Percentiles rank a stretch among this genome's conserved stretches.
Conservation (phyloP, 1,140 invertebrate genomes). For the Chionoecetes opilio region DNA sequence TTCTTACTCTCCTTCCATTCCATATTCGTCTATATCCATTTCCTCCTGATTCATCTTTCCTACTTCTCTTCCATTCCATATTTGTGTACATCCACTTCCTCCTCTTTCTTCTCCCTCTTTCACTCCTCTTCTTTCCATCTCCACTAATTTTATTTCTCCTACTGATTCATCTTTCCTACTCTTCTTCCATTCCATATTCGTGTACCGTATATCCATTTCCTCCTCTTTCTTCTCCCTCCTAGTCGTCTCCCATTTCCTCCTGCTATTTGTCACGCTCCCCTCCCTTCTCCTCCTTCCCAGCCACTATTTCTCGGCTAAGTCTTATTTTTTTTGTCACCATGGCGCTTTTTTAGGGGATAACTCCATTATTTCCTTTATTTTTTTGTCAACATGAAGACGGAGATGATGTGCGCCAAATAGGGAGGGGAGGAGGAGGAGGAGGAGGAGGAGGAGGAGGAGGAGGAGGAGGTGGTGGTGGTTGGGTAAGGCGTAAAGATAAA, state of each 20-base stretch:
- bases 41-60: not conserved
- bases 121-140: too few relatives aligned
- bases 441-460: conserved; percentile 3
- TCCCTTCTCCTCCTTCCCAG: not conserved
- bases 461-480: too few relatives aligned
- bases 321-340: not conserved
- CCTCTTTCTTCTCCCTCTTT: too few relatives aligned
- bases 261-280: not conserved
- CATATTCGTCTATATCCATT: too few relatives aligned
- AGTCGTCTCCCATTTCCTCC: not conserved
- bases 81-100: not conserved
- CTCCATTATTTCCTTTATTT: not conserved
- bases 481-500: not conserved
- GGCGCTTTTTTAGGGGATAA: not conserved
- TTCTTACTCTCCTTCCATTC: too few relatives aligned
- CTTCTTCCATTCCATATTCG: not conserved
- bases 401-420: not conserved
- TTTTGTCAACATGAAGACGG: not conserved
- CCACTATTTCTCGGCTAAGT: not conserved
- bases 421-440: not conserved
- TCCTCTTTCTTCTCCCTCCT: not conserved
- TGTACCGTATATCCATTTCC: not conserved
- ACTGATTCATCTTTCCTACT: not conserved
- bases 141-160: not conserved
- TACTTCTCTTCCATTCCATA: not conserved